phyloP scores from a whole-genome alignment of 2,888 invertebrate genomes.

The Physocephala rufipes region DNA sequence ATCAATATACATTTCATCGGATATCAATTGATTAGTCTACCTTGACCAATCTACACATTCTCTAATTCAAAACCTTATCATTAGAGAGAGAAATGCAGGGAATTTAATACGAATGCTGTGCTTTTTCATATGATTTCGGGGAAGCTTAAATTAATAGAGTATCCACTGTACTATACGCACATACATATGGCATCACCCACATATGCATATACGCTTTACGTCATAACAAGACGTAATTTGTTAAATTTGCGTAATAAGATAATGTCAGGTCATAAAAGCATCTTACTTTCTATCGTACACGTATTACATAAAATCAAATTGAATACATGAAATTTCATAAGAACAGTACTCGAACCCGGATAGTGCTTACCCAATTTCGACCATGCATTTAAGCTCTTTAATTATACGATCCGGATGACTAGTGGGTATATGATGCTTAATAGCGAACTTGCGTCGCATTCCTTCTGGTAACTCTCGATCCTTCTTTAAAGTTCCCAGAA shows the following conservation, averaged over 20 bases:
- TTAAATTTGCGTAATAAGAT: background rate
- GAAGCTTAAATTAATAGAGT: background rate
- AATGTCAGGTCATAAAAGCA: background rate
- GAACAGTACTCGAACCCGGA: background rate
- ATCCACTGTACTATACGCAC: background rate
- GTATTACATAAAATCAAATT: background rate
- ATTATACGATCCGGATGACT: constrained; percentile 84
- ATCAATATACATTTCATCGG: too few species aligned
- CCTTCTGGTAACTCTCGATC: constrained; percentile 63
- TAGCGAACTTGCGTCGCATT: constrained; percentile 75
- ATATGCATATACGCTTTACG: background rate
- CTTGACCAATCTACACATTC: too few species aligned
- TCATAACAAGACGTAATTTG: background rate
- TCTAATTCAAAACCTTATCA: too few species aligned
- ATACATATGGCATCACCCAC: background rate
- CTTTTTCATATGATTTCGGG: background rate
- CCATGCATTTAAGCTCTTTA: constrained; percentile 82
- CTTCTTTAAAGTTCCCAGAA: constrained; percentile 73
- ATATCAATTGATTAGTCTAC: too few species aligned
- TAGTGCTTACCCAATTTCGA: constrained; percentile 74
- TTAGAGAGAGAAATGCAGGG: too few species aligned
- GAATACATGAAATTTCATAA: background rate
- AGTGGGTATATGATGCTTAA: constrained; percentile 88
- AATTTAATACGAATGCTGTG: background rate
- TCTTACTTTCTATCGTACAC: background rate